Percentiles rank a stretch among this genome's conserved stretches.
These are phyloP conservation scores for Anolis apletophallus DNA, from an alignment of 2,797 vertebrate species.

Conservation along the genomic window DNA sequence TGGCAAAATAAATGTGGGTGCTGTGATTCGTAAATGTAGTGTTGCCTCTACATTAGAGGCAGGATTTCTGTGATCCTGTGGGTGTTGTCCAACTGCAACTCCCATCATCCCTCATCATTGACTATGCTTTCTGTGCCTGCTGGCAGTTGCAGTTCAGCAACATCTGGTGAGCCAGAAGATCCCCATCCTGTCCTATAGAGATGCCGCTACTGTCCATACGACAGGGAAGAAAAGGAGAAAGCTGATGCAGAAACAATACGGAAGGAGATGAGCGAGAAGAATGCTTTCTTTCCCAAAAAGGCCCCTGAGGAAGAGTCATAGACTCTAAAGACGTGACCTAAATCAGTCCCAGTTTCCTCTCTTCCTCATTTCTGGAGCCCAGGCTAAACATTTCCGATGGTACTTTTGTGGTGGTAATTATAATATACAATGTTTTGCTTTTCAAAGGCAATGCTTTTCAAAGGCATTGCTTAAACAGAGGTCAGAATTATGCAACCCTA, in stretches of 20 bases:
- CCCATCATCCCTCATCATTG: no score
- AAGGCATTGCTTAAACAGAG: no score
- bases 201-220: neutral
- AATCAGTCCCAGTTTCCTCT: no score
- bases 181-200: neutral
- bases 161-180: no score
- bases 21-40: neutral
- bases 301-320: neutral
- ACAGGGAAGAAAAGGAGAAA: neutral
- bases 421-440: neutral
- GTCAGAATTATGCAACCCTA: no score
- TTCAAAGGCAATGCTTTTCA: neutral
- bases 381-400: neutral
- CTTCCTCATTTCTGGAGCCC: neutral
- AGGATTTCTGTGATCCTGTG: no score
- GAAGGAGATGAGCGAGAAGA: neutral
- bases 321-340: neutral
- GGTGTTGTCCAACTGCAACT: no score
- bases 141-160: no score
- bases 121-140: no score
- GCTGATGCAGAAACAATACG: neutral
- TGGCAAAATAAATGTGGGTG: neutral
- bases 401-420: neutral
- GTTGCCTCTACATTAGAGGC: neutral
- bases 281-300: neutral